phyloP scores from a whole-genome alignment of 2,797 vertebrate species.

The Macropodus opercularis region DNA sequence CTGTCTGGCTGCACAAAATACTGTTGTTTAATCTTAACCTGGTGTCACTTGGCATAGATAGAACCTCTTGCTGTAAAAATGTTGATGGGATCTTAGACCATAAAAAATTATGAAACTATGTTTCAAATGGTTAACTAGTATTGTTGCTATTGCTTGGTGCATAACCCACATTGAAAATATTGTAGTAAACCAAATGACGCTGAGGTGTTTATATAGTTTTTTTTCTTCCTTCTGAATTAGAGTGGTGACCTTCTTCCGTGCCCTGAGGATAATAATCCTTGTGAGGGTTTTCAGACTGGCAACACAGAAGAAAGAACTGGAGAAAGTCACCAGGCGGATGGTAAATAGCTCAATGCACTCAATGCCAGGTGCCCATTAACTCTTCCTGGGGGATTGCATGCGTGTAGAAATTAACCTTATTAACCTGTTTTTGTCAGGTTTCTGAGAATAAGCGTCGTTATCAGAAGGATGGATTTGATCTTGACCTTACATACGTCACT shows the following conservation, averaged over 20 bases:
- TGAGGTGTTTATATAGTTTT: not conserved
- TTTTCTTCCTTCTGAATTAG: constrained; percentile 68
- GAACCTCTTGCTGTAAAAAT: not conserved
- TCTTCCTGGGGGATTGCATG: not conserved
- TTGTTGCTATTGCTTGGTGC: not conserved
- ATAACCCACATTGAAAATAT: not conserved
- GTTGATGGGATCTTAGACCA: not conserved
- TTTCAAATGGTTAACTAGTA: no score
- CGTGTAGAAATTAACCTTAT: no score
- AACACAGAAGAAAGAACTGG: constrained; percentile 89
- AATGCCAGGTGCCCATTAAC: no score
- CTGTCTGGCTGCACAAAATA: not conserved
- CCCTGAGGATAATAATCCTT: constrained; percentile 89
- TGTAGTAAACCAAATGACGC: not conserved
- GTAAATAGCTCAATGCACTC: constrained; percentile 75
- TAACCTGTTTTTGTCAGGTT: constrained; percentile 77
- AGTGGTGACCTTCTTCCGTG: constrained; percentile 82
- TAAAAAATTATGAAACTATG: no score
- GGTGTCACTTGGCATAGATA: not conserved
- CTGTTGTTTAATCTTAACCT: not conserved
- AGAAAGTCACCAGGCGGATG: constrained; percentile 90
- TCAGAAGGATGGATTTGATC: constrained; percentile 93
- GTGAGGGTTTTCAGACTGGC: constrained; percentile 90
- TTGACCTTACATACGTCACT: constrained; percentile 96
- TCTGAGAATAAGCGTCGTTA: constrained; percentile 97